Conservation (phyloP, 2,888 invertebrate genomes). For the Pherbina coryleti region DNA sequence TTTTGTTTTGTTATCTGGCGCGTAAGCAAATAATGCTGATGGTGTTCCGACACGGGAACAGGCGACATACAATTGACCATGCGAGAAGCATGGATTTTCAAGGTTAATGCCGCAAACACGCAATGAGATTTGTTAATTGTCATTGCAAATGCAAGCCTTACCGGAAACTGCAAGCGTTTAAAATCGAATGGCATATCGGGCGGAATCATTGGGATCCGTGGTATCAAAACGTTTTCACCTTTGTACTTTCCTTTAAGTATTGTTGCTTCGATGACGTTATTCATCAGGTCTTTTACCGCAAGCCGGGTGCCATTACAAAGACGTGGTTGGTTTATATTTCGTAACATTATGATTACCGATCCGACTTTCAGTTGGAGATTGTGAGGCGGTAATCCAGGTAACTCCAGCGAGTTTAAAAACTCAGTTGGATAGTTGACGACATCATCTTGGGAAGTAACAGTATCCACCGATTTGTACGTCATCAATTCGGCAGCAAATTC, state of each 20-base stretch:
- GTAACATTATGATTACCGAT: constrained; percentile 36
- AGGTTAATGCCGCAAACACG: constrained; percentile 23
- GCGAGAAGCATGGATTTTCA: constrained; percentile 23
- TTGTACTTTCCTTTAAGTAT: constrained; percentile 41
- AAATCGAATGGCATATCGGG: constrained; percentile 38
- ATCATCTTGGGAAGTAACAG: constrained; percentile 40
- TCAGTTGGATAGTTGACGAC: constrained; percentile 46
- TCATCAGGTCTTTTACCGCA: constrained; percentile 34
- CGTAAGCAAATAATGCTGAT: constrained; percentile 12
- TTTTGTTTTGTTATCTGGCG: constrained; percentile 24
- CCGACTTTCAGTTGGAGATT: constrained; percentile 43
- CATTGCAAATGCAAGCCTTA: constrained; percentile 37
- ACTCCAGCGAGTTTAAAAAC: constrained; percentile 48
- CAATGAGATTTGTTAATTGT: constrained; percentile 44
- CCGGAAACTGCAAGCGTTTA: constrained; percentile 40
- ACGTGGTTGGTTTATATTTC: constrained; percentile 40
- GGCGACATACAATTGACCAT: constrained; percentile 27
- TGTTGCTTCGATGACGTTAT: constrained; percentile 43
- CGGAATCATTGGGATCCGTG: constrained; percentile 38
- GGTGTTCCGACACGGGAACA: constrained; percentile 27
- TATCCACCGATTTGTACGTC: constrained; percentile 45
- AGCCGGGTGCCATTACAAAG: constrained; percentile 40
- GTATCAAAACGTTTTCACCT: constrained; percentile 39
- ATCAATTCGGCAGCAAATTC: constrained; percentile 32
- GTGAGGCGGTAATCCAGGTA: constrained; percentile 47